Evolutionary conservation across 2,797 vertebrate species (phyloP).

Genomic region (Uromys caudimaculatus): DNA sequence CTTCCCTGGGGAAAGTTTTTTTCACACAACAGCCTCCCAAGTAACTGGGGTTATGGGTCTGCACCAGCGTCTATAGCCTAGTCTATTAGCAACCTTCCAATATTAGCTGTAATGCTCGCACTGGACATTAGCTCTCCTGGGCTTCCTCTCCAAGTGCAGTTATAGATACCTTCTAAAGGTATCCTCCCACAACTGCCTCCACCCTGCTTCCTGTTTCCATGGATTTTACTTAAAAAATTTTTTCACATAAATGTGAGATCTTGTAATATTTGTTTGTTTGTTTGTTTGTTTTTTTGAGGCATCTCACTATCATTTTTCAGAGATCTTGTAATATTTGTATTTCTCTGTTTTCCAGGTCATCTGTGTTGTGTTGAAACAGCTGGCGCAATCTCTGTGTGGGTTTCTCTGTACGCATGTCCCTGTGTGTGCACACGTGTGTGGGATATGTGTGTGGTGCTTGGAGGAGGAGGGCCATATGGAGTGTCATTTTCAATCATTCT

Average conservation of each 20-base stretch:
- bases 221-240: background rate
- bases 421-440: background rate
- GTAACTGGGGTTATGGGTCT: background rate
- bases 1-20: background rate
- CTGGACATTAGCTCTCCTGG: background rate
- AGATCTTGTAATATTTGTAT: background rate
- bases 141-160: background rate
- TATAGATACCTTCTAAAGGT: background rate
- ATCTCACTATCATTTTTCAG: too few species aligned
- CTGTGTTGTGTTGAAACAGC: background rate
- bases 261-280: background rate
- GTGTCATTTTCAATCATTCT: background rate
- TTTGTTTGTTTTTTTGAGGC: too few species aligned
- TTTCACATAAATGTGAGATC: background rate
- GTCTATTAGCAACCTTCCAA: background rate
- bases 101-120: background rate
- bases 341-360: background rate
- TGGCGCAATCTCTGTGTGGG: background rate
- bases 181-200: background rate
- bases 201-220: background rate
- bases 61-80: background rate
- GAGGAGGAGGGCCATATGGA: background rate
- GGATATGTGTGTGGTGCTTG: background rate
- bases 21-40: background rate
- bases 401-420: background rate